Conservation (phyloP, 2,888 invertebrate species). For the Oscheius sp. region DNA sequence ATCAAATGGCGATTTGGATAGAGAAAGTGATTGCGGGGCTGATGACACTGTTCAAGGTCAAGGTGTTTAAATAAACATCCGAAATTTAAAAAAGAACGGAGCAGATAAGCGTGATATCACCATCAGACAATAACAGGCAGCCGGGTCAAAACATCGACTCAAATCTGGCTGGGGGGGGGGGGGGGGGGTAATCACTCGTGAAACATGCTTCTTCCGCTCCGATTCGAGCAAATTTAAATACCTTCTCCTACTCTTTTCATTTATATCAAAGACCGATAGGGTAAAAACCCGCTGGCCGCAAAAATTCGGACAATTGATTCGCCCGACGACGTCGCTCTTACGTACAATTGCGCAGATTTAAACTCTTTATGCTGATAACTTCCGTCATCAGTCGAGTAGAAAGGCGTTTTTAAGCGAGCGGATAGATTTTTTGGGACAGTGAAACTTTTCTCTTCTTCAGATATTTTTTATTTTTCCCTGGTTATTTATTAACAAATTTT, state of each 20-base stretch:
- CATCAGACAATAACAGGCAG: too few species aligned
- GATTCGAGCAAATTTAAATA: not conserved
- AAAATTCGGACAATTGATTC: not conserved
- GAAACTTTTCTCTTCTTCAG: not conserved
- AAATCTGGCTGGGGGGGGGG: too few species aligned
- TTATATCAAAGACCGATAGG: too few species aligned
- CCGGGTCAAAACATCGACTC: too few species aligned
- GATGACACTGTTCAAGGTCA: too few species aligned
- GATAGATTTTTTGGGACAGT: not conserved
- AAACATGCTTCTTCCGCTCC: slow-evolving; percentile 12
- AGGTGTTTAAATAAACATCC: too few species aligned
- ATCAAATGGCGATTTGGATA: too few species aligned
- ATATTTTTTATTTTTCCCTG: not conserved
- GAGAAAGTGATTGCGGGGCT: too few species aligned
- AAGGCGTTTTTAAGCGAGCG: too few species aligned
- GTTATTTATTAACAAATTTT: not conserved
- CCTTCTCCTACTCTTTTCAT: not conserved
- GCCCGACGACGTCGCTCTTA: slow-evolving; percentile 13
- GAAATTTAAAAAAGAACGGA: too few species aligned
- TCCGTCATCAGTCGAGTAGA: slow-evolving; percentile 13
- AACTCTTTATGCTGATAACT: slow-evolving; percentile 28
- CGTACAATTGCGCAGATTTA: slow-evolving; percentile 21
- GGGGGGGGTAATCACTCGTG: not conserved
- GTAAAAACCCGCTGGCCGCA: not conserved
- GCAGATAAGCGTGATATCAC: too few species aligned